Evolutionary conservation across 2,797 vertebrate genomes (phyloP), one percentile per base, ranked within the genome.

Genomic region (Mionectes olivaceus): DNA sequence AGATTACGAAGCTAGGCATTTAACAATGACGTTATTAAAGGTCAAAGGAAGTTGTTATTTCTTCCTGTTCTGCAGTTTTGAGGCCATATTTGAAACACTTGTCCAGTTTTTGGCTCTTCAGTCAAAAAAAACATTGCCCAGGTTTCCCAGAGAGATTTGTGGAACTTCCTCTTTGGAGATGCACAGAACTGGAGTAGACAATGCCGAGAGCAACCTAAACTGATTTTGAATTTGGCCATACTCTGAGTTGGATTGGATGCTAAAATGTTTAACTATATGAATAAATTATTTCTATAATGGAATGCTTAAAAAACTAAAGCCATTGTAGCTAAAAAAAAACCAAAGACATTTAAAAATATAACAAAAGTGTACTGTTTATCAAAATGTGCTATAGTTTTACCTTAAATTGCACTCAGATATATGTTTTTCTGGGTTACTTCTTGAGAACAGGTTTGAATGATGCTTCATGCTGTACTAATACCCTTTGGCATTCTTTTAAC

Each of bases 231-330:
- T 70, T 70, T 78, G 37, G 5, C 44, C 5, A 15, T 60, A 4
- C 22, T 65, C 56, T n/a, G 14, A 73, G 64, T n/a, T 80, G 33
- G 13, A 60, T 60, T 61, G 43, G 28, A 9, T 81, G 47, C 25
- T 47, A 92, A 63, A 77, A 57, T 78, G 13, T 67, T 95, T 84
- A 22, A 41, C 80, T 77, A 89, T 52, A 49, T 49, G 4, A 83
- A 53, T 56, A 64, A 47, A 27, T 63, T 64, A 35, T 60, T 76
- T 75, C 5, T 71, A 4, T 50, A 79, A 27, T 39, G n/a, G 5
- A 74, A 84, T 41, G 14, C 53, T 82, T 94, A n/a, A 18, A 78
- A 78, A 78, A 44, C 5, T 41, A 32, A 63, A 86, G 2, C 10
- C 3, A 23, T 55, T 83, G 12, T 30, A 53, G 22, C 18, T 35